Percentiles rank a stretch among this genome's conserved stretches.
These are phyloP conservation scores for Mythimna impura DNA, from an alignment of 2,888 invertebrate species.

Conservation along the genomic window DNA sequence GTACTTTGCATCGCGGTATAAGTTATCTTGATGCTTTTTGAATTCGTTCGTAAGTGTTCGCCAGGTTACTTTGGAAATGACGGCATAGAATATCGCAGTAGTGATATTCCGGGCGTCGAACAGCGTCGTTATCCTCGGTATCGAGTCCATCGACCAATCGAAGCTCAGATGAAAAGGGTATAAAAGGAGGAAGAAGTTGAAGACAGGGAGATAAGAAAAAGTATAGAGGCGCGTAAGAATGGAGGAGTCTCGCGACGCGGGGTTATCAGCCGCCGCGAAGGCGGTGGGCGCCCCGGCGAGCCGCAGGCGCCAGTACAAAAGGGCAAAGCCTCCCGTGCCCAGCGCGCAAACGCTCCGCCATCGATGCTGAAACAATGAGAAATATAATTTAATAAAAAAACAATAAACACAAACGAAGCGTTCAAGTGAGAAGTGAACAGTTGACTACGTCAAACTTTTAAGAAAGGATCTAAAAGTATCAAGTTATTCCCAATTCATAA, in stretches of 20 bases:
- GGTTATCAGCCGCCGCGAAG: constrained; percentile 98
- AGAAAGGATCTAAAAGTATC: constrained; percentile 65
- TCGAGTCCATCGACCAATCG: constrained; percentile 99
- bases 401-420: constrained; percentile 45
- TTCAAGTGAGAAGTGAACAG: constrained; percentile 60
- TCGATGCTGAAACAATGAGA: constrained; percentile 92
- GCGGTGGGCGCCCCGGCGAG: constrained; percentile 94
- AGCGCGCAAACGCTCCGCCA: constrained; percentile 93
- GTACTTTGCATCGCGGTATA: constrained; percentile 79
- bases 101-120: constrained; percentile 95
- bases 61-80: constrained; percentile 85
- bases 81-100: constrained; percentile 93
- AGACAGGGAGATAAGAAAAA: constrained; percentile 97
- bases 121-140: constrained; percentile 95
- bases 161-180: constrained; percentile 97
- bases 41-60: constrained; percentile 81
- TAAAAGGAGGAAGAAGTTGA: constrained; percentile 96
- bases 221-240: constrained; percentile 96
- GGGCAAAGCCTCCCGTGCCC: constrained; percentile 91
- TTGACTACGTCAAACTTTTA: constrained; percentile 58
- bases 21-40: constrained; percentile 79
- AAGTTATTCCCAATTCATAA: constrained; percentile 64
- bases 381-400: constrained; percentile 48
- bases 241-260: constrained; percentile 96
- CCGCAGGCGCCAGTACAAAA: constrained; percentile 94